These are phyloP conservation scores for Pomatostomus ruficeps DNA, from an alignment of 2,113 vertebrate genomes.

Conservation along the genomic window DNA sequence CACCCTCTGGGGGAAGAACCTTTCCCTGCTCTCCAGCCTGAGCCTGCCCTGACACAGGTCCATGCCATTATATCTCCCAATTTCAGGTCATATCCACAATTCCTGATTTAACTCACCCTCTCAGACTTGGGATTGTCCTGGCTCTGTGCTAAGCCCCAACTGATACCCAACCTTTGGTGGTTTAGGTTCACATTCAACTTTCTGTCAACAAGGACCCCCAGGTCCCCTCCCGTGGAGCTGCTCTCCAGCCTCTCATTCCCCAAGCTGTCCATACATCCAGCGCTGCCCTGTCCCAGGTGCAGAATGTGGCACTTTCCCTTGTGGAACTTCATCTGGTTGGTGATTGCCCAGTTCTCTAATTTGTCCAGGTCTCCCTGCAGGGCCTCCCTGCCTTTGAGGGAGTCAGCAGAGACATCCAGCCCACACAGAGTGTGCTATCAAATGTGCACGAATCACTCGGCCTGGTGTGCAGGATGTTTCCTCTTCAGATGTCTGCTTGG, in stretches of 20 bases:
- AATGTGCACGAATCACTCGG: background rate
- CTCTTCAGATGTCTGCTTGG: constrained; percentile 35
- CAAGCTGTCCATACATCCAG: background rate
- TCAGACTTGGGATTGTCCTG: too few relatives aligned
- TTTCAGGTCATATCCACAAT: background rate
- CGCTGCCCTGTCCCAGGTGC: background rate
- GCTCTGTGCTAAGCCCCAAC: too few relatives aligned
- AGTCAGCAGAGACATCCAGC: background rate
- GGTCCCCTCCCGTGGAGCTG: too few relatives aligned
- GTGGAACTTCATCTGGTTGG: background rate
- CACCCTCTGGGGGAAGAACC: too few relatives aligned
- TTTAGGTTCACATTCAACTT: too few relatives aligned
- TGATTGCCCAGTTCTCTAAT: background rate
- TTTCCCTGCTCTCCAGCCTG: too few relatives aligned
- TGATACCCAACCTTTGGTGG: too few relatives aligned
- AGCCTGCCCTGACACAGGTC: background rate
- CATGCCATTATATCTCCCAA: too few relatives aligned
- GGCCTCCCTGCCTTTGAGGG: background rate
- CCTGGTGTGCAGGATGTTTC: constrained; percentile 45
- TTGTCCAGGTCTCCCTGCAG: background rate
- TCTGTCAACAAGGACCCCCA: too few relatives aligned
- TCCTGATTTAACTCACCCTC: too few relatives aligned
- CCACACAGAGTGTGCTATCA: constrained; percentile 11
- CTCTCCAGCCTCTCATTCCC: too few relatives aligned
- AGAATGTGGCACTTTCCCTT: background rate